Base-by-base conservation (phyloP, 2,888 invertebrate species). In the Caenorhabditis zanzibari region DNA sequence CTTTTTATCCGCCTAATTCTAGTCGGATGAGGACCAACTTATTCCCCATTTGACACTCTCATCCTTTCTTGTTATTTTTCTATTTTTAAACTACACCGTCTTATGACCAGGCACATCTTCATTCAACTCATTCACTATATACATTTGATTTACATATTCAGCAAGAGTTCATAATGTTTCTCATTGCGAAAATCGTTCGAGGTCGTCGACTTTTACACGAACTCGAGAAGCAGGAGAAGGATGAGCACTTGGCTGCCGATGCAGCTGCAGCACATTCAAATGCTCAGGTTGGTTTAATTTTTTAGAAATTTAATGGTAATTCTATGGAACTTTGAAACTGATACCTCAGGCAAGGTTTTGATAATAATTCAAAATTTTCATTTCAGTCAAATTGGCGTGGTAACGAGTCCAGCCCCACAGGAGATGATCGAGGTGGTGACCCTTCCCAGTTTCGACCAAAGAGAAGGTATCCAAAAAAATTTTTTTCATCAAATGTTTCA, bases 131-230 rank as follows among this genome's bases (percentile, higher is more conserved):
- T 24, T 38, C 28, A 49, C 32, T 61, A 47, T 38, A 12, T 38
- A 47, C 32, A 71, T 44, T 19, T 24, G 26, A 59, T 72, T 72
- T 49, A 24, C 61, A 49, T 76, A 32, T 76, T 59, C 32, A 59
- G 75, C n/a, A 66, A 59, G 14, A 66, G 41, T 52, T 63, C 49
- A 28, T 74, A 54, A 91, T 91, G 91, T 91, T 91, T 77, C 85
- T 91, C 26, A 91, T 91, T 56, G 86, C 91, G 1, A 91, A 91
- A 81, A 91, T 91, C 32, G 91, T 91, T 24, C 87, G 91, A 16
- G 91, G 91, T 10, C 88, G 91, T 14, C 87, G 91, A 10, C 87
- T 91, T 44, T 82, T 91, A 9, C 91, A 91, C 52, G 91, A 91
- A 68, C 79, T 91, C 47, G 91, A 91, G 61, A 89, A 91, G 68